phyloP scores from a whole-genome alignment of 2,888 invertebrate genomes.

The Torymus tubicola region DNA sequence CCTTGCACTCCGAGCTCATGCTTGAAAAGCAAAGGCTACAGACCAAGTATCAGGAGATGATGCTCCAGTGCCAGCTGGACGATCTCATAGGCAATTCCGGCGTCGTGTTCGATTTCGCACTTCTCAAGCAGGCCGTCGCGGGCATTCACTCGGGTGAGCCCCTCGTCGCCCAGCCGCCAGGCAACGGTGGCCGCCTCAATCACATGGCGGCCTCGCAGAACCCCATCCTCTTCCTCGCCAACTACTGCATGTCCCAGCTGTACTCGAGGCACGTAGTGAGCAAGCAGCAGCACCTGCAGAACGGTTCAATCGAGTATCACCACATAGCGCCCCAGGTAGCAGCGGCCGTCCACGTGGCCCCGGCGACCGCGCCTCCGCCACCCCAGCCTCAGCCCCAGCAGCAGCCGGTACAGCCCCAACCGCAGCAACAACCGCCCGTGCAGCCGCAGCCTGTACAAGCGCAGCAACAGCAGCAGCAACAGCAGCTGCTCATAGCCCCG shows the following conservation, averaged over 20 bases:
- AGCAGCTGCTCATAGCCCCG: conserved; percentile 71
- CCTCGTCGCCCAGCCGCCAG: conserved; percentile 66
- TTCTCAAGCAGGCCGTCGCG: conserved; percentile 82
- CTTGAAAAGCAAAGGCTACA: conserved; percentile 83
- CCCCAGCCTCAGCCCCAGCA: conserved; percentile 55
- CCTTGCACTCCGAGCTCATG: conserved; percentile 80
- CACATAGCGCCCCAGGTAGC: conserved; percentile 62
- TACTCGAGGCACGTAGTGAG: conserved; percentile 82
- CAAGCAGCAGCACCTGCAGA: conserved; percentile 79
- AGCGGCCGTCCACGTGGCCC: conserved; percentile 60
- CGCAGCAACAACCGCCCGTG: conserved; percentile 64
- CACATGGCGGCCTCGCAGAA: conserved; percentile 79
- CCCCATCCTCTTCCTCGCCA: conserved; percentile 85
- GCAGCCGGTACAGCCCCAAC: conserved; percentile 13
- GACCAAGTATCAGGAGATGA: conserved; percentile 84
- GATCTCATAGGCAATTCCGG: conserved; percentile 83
- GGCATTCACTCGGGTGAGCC: conserved; percentile 81
- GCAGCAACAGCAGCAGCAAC: conserved; percentile 67
- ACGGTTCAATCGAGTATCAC: conserved; percentile 77
- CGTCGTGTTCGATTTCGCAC: conserved; percentile 82
- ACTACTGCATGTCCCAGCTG: conserved; percentile 86
- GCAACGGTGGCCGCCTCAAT: conserved; percentile 69
- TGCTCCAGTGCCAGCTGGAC: conserved; percentile 84
- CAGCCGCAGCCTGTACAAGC: conserved; percentile 62
- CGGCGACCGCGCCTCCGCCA: conserved; percentile 31